These are phyloP conservation scores for Semicossyphus pulcher DNA, from an alignment of 2,113 vertebrate genomes.

Conservation along the genomic window DNA sequence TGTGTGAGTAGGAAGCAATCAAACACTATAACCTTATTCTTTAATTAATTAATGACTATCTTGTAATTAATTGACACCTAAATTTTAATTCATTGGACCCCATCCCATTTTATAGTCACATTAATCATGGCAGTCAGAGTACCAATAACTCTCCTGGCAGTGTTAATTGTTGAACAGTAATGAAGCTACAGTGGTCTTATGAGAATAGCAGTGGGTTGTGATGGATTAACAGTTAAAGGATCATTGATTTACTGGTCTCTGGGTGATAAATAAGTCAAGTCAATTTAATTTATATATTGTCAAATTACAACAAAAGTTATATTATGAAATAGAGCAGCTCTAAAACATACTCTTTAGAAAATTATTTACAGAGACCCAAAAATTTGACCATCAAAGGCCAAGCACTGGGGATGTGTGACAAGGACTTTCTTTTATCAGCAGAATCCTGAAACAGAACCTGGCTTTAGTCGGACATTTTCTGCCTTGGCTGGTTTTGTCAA, in stretches of 20 bases:
- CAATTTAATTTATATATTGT: too few relatives aligned
- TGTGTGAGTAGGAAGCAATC: conserved; percentile 30
- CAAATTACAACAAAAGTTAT: too few relatives aligned
- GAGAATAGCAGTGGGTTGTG: conserved; percentile 70
- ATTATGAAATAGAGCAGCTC: too few relatives aligned
- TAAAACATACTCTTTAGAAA: too few relatives aligned
- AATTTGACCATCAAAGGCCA: too few relatives aligned
- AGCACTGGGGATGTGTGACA: too few relatives aligned
- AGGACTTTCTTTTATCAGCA: too few relatives aligned
- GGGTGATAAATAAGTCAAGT: conserved; percentile 56
- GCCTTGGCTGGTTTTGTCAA: too few relatives aligned
- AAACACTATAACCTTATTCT: conserved; percentile 31
- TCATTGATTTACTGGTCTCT: conserved; percentile 70
- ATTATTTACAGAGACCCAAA: too few relatives aligned
- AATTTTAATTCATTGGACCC: conserved; percentile 51
- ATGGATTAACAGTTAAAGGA: conserved; percentile 79
- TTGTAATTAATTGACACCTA: conserved; percentile 64
- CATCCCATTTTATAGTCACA: conserved; percentile 52
- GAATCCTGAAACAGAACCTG: too few relatives aligned
- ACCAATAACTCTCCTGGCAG: conserved; percentile 65
- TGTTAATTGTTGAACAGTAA: conserved; percentile 74
- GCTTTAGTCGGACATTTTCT: too few relatives aligned
- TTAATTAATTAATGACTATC: conserved; percentile 46
- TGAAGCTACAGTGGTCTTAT: conserved; percentile 71
- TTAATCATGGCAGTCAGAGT: conserved; percentile 66